A percentile compares a stretch with the other conserved stretches of the same genome.
phyloP scores from a whole-genome alignment of 1,140 invertebrate genomes.

The Aethina tumida region DNA sequence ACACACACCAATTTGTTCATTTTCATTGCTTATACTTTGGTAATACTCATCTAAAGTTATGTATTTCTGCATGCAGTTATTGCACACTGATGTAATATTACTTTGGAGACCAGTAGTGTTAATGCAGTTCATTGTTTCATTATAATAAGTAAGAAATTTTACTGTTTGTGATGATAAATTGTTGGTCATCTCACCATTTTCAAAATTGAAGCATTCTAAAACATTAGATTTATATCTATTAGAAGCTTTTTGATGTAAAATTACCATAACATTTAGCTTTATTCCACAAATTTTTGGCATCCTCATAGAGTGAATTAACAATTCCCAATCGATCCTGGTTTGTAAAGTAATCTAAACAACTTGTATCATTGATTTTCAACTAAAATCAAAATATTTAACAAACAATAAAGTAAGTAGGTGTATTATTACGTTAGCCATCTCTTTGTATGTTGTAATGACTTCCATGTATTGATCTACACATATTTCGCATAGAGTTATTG shows the following conservation, averaged over 20 bases:
- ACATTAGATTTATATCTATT: constrained; percentile 15
- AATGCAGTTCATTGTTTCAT: constrained; percentile 38
- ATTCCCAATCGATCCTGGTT: constrained; percentile 45
- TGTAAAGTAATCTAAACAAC: constrained; percentile 41
- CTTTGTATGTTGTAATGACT: constrained; percentile 38
- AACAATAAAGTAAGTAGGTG: constrained; percentile 9
- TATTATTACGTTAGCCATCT: constrained; percentile 35
- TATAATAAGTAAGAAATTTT: constrained; percentile 38
- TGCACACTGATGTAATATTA: constrained; percentile 37
- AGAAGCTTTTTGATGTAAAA: constrained; percentile 20
- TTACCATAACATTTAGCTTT: constrained; percentile 47
- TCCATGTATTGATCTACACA: constrained; percentile 42
- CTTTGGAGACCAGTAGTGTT: constrained; percentile 24
- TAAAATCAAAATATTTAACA: constrained; percentile 18
- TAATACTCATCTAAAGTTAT: constrained; percentile 42
- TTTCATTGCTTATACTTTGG: constrained; percentile 42
- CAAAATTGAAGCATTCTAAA: constrained; percentile 44
- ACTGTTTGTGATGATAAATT: constrained; percentile 38
- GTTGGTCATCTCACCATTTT: constrained; percentile 29
- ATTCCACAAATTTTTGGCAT: constrained; percentile 40
- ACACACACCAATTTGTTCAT: constrained; percentile 44
- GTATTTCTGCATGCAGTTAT: constrained; percentile 42
- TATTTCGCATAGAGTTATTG: constrained; percentile 42
- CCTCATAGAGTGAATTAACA: constrained; percentile 40
- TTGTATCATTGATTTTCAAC: constrained; percentile 34